Evolutionary conservation across 2,888 invertebrate species (phyloP).

Genomic region (Pyrrhia umbra): DNA sequence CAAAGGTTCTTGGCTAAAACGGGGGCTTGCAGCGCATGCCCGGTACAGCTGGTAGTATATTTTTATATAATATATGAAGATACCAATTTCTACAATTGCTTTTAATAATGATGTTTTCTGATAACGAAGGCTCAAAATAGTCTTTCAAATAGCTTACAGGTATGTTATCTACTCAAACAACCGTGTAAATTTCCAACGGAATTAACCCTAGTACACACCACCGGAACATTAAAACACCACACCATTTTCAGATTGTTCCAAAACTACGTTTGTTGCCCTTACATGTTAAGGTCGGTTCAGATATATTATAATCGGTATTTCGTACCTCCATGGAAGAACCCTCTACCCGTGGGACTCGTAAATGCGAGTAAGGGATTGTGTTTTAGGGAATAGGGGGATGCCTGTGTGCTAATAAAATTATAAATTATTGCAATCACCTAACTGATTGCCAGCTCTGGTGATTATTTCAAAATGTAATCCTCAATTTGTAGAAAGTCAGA

Average conservation of each 20-base stretch:
- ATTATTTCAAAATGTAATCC: too few species aligned
- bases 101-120: too few species aligned
- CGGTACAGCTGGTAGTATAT: too few species aligned
- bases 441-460: not conserved
- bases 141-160: slow-evolving; percentile 1
- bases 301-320: slow-evolving; percentile 13
- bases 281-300: slow-evolving; percentile 27
- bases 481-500: too few species aligned
- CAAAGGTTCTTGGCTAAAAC: too few species aligned
- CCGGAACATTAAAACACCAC: slow-evolving; percentile 64
- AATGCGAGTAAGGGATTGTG: slow-evolving; percentile 25
- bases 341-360: slow-evolving; percentile 38
- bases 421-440: slow-evolving; percentile 13
- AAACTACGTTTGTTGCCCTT: slow-evolving; percentile 45
- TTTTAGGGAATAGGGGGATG: not conserved
- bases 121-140: not conserved
- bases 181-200: slow-evolving; percentile 47
- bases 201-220: slow-evolving; percentile 61
- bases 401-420: slow-evolving; percentile 17
- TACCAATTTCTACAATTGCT: not conserved
- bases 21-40: too few species aligned
- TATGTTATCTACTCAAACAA: slow-evolving; percentile 25
- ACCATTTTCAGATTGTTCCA: slow-evolving; percentile 59
- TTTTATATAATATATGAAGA: too few species aligned
- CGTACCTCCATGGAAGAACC: slow-evolving; percentile 10